These are phyloP conservation scores for Phoeniculus purpureus DNA, from an alignment of 2,797 vertebrate species.

Conservation along the genomic window DNA sequence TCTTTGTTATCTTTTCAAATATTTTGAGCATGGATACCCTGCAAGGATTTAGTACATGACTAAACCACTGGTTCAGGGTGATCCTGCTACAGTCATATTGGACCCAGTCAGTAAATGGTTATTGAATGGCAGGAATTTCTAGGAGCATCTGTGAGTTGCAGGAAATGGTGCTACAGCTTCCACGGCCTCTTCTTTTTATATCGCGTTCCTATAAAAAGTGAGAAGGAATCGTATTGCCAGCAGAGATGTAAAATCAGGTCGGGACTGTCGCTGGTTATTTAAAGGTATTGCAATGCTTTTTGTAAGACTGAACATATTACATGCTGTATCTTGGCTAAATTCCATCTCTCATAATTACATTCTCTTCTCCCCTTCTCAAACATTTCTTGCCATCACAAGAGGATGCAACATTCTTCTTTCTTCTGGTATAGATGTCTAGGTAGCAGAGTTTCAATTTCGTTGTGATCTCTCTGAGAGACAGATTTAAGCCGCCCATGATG, in stretches of 20 bases:
- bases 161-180: slow-evolving; percentile 42
- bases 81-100: not conserved
- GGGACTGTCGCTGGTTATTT: slow-evolving; percentile 61
- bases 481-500: not conserved
- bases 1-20: not conserved
- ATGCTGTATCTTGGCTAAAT: slow-evolving; percentile 51
- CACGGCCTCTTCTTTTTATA: slow-evolving; percentile 48
- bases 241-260: slow-evolving; percentile 67
- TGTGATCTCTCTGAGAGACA: not conserved
- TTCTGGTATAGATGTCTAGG: not conserved
- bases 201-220: slow-evolving; percentile 49
- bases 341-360: slow-evolving; percentile 49
- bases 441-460: not conserved
- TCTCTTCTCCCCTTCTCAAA: slow-evolving; percentile 23
- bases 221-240: slow-evolving; percentile 43
- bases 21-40: not conserved
- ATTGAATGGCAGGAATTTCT: slow-evolving; percentile 29
- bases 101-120: not conserved
- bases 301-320: slow-evolving; percentile 38
- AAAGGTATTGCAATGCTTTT: slow-evolving; percentile 50
- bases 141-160: slow-evolving; percentile 40
- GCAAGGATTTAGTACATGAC: not conserved
- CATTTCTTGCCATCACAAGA: not conserved
- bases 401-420: not conserved
- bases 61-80: not conserved